Evolutionary conservation across 2,113 vertebrate genomes (phyloP).

Genomic region (Corythaeola cristata): DNA sequence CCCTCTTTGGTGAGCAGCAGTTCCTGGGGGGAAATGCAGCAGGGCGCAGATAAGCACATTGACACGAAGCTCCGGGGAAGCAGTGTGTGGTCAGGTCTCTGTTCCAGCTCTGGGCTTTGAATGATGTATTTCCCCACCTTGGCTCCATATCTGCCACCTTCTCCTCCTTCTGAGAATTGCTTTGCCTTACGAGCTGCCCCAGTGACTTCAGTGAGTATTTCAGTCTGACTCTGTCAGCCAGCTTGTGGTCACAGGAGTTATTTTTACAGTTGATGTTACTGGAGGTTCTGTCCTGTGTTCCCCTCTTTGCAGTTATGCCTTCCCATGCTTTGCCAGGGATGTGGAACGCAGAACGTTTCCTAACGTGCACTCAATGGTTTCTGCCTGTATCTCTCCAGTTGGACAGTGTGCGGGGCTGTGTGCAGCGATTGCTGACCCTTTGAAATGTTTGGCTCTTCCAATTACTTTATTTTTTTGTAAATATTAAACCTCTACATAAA

Average conservation of each 20-base stretch:
- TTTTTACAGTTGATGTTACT: background rate
- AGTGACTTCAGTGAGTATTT: background rate
- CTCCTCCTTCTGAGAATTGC: background rate
- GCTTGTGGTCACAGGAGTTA: background rate
- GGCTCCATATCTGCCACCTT: background rate
- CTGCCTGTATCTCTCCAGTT: background rate
- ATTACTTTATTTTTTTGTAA: background rate
- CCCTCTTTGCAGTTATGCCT: background rate
- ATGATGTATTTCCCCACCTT: fast-evolving
- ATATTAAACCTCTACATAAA: background rate
- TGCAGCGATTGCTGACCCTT: background rate
- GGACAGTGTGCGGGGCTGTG: background rate
- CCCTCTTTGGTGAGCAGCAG: fast-evolving
- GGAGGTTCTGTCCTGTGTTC: background rate
- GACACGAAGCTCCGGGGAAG: background rate
- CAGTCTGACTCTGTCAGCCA: background rate
- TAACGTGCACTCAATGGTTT: fast-evolving
- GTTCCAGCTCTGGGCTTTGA: fast-evolving
- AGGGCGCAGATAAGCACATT: fast-evolving
- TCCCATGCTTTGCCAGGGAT: background rate
- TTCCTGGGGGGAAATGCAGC: background rate
- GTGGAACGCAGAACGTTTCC: background rate
- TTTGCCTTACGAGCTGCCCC: background rate
- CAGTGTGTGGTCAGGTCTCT: fast-evolving
- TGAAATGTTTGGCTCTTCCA: background rate